These are phyloP conservation scores for Glaucidium brasilianum DNA, from an alignment of 2,113 vertebrate genomes.

Conservation along the genomic window DNA sequence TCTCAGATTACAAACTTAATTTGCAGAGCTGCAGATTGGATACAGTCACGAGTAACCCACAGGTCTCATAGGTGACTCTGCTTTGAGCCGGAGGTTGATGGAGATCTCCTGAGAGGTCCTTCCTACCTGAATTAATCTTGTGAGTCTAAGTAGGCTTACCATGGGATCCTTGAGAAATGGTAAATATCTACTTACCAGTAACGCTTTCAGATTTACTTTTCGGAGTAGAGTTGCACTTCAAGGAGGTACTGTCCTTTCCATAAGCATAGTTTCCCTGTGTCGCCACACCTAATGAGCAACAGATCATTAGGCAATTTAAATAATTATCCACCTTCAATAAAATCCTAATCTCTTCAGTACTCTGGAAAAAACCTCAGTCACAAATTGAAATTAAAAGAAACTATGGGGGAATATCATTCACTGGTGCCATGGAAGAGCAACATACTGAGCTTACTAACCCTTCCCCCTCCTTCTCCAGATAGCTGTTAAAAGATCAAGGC, in stretches of 20 bases:
- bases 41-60: background rate
- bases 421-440: background rate
- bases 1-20: background rate
- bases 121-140: background rate
- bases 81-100: background rate
- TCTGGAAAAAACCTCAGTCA: background rate
- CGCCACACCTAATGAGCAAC: background rate
- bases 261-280: background rate
- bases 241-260: background rate
- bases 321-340: background rate
- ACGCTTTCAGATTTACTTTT: background rate
- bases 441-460: background rate
- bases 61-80: background rate
- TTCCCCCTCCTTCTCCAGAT: background rate
- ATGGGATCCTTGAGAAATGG: background rate
- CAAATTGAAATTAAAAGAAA: background rate
- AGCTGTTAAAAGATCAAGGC: constrained; percentile 60
- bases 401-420: background rate
- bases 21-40: background rate
- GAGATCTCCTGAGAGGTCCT: background rate
- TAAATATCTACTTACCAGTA: background rate
- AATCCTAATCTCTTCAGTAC: background rate
- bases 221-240: background rate
- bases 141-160: background rate
- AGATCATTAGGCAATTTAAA: background rate